A percentile compares a stretch with the other conserved stretches of the same genome.
These are phyloP conservation scores for Synchiropus splendidus DNA, from an alignment of 2,113 vertebrate genomes.

Conservation along the genomic window DNA sequence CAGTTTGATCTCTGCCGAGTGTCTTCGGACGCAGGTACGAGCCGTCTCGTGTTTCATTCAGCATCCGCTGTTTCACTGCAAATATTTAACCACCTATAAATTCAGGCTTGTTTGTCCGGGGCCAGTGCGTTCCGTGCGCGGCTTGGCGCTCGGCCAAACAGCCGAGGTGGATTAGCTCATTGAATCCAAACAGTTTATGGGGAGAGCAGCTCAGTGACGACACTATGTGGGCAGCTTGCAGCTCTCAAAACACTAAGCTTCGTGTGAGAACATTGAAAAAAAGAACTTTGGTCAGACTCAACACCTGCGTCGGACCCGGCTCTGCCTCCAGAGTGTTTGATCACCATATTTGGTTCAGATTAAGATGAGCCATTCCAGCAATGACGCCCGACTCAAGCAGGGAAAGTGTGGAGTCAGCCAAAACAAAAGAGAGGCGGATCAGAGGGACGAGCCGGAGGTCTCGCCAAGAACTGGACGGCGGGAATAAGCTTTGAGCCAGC, in stretches of 20 bases:
- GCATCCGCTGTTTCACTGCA: constrained; percentile 40
- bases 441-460: constrained; percentile 32
- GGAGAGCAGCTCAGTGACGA: constrained; percentile 58
- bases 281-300: constrained; percentile 44
- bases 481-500: constrained; percentile 42
- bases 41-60: constrained; percentile 23
- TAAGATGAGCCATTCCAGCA: constrained; percentile 10
- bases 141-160: constrained; percentile 36
- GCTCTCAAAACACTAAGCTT: constrained; percentile 55
- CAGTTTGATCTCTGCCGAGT: no score
- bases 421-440: constrained; percentile 28
- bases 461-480: constrained; percentile 23
- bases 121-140: constrained; percentile 37
- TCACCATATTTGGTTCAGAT: constrained; percentile 47
- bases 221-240: constrained; percentile 64
- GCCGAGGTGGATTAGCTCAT: constrained; percentile 68
- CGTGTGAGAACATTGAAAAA: constrained; percentile 45
- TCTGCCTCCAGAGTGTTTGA: constrained; percentile 46
- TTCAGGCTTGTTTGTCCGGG: constrained; percentile 10
- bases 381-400: constrained; percentile 37
- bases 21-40: no score
- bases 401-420: constrained; percentile 38
- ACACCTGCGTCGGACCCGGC: constrained; percentile 42
- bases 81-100: constrained; percentile 53
- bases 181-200: constrained; percentile 72